These are phyloP conservation scores for Pegea sp. DNA, from an alignment of 23 tunicate species.

Conservation along the genomic window DNA sequence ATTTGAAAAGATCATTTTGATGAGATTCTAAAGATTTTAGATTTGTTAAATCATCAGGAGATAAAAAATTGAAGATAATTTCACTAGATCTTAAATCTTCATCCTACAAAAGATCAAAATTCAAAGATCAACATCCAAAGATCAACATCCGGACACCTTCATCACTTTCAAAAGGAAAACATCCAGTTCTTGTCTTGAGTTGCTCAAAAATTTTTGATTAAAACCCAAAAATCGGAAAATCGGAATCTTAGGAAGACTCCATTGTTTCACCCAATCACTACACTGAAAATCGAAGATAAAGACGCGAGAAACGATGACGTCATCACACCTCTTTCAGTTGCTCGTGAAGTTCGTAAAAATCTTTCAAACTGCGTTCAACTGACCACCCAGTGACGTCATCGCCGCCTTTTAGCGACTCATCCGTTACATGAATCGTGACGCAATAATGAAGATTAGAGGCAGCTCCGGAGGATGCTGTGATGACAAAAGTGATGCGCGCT, in stretches of 20 bases:
- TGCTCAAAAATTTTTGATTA: conserved; percentile 32
- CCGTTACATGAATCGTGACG: background rate
- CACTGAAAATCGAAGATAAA: conserved; percentile 11
- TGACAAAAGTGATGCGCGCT: background rate
- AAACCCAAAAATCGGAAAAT: conserved; percentile 39
- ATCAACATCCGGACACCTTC: conserved; percentile 8
- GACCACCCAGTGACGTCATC: conserved; percentile 92
- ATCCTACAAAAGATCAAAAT: background rate
- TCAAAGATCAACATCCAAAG: too few relatives aligned
- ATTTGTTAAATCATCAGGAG: too few relatives aligned
- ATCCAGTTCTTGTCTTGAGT: conserved; percentile 22
- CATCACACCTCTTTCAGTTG: conserved; percentile 34
- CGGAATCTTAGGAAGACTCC: conserved; percentile 43
- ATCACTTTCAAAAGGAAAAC: conserved; percentile 21
- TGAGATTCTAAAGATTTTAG: too few relatives aligned
- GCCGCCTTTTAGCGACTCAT: background rate
- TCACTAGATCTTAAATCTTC: too few relatives aligned
- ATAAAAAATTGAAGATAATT: too few relatives aligned
- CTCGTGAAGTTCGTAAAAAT: conserved; percentile 60
- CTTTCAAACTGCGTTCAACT: conserved; percentile 26
- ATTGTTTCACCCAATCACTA: conserved; percentile 42
- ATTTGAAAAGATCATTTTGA: too few relatives aligned
- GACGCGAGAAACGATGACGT: conserved; percentile 4
- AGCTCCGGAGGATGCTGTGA: background rate
- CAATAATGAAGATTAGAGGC: background rate